Percentiles rank a stretch among this genome's conserved stretches.
Evolutionary conservation across 2,113 vertebrate genomes (phyloP).

Genomic region (Gobiocypris rarus): DNA sequence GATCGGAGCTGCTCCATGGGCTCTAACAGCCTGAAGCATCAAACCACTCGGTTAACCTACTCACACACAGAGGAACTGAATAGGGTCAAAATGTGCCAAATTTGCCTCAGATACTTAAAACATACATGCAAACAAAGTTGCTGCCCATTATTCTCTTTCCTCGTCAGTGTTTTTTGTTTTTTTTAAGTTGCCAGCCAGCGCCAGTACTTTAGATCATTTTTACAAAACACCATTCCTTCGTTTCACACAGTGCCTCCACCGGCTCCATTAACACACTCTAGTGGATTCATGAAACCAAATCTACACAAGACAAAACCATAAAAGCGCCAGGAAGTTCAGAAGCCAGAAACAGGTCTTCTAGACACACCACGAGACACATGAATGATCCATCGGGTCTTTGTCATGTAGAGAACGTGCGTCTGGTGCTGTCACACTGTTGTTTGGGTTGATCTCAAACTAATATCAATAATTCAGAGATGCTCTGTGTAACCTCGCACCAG

Average conservation of each 20-base stretch:
- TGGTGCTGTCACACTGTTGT: slow-evolving; percentile 2
- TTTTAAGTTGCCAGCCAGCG: no score
- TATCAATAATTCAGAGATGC: slow-evolving; percentile 66
- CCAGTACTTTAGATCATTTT: no score
- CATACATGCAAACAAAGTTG: no score
- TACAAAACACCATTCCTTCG: no score
- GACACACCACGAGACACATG: neutral
- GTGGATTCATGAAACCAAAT: neutral
- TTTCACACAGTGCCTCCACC: neutral
- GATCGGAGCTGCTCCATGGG: no score
- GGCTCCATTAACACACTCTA: neutral
- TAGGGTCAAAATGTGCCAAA: no score
- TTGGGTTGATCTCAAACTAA: slow-evolving; percentile 51
- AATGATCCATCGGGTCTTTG: neutral
- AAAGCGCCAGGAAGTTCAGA: neutral
- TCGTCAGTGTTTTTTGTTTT: no score
- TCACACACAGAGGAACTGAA: no score
- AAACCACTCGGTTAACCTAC: no score
- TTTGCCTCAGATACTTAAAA: no score
- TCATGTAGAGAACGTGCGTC: neutral
- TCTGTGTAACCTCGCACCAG: slow-evolving; percentile 53
- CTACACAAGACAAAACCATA: neutral
- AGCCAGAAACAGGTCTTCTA: neutral
- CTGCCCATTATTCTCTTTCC: no score
- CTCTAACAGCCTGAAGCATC: no score